A percentile compares a stretch with the other conserved stretches of the same genome.
Conservation (phyloP, 2,797 vertebrate species). For the Urocyon cinereoargenteus region DNA sequence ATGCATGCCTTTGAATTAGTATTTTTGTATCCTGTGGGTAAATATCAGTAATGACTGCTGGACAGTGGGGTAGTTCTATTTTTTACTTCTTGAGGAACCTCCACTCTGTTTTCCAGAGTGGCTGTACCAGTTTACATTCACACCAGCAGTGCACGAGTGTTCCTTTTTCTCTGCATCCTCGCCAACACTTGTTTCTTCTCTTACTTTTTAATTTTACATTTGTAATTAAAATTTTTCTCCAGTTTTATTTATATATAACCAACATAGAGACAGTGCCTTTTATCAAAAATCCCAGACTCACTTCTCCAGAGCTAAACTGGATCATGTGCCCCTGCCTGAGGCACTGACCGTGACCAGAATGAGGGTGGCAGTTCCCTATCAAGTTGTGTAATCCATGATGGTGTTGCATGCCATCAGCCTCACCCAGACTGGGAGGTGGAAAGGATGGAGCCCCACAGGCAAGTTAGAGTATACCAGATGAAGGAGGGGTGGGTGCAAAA, state of each 20-base stretch:
- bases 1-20: background rate
- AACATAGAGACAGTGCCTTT: background rate
- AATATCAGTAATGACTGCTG: background rate
- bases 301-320: background rate
- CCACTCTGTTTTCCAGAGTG: background rate
- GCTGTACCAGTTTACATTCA: background rate
- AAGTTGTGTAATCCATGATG: background rate
- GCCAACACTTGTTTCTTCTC: background rate
- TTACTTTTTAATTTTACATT: background rate
- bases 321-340: background rate
- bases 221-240: background rate
- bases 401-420: too few relatives aligned
- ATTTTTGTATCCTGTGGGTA: background rate
- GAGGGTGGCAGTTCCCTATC: background rate
- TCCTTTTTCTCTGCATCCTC: background rate
- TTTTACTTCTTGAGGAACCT: background rate
- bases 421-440: rapidly evolving
- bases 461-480: rapidly evolving
- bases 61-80: background rate
- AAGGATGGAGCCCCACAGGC: too few relatives aligned
- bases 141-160: background rate
- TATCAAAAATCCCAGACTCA: background rate
- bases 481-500: background rate
- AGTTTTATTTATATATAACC: background rate
- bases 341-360: background rate